Percentiles rank a stretch among this genome's conserved stretches.
Evolutionary conservation across 2,797 vertebrate genomes (phyloP).

Genomic region (Arrhamphus sclerolepis): DNA sequence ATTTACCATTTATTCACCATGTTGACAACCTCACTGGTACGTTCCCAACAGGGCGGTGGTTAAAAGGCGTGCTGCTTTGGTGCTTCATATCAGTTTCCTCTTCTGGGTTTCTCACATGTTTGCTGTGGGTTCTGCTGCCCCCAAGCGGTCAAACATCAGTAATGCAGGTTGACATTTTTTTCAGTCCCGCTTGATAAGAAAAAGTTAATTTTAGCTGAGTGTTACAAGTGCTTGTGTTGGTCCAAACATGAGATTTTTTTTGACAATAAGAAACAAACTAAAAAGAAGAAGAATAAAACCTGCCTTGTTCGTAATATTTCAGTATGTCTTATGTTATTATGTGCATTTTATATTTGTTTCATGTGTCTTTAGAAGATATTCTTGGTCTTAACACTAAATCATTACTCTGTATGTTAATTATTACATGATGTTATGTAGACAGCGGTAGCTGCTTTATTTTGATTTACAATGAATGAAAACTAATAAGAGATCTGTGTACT

Average conservation of each 20-base stretch:
- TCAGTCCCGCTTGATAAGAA: no score
- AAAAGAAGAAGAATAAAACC: not conserved
- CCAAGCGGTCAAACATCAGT: not conserved
- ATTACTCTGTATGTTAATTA: slow-evolving; percentile 6
- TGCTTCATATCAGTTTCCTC: no score
- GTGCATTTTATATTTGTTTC: slow-evolving; percentile 20
- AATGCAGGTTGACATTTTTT: slow-evolving; percentile 5
- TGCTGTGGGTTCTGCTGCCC: not conserved
- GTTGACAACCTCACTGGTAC: no score
- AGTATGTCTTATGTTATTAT: slow-evolving; percentile 29
- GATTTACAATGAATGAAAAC: not conserved
- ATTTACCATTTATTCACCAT: no score
- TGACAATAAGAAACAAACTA: slow-evolving; percentile 31
- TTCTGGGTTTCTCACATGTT: no score
- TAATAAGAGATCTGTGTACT: slow-evolving; percentile 1
- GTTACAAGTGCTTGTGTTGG: not conserved
- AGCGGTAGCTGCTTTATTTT: not conserved
- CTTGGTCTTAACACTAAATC: slow-evolving; percentile 45
- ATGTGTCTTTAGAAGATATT: no score
- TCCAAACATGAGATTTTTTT: slow-evolving; percentile 24
- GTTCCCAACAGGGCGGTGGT: no score
- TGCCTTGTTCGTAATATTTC: not conserved
- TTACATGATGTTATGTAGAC: not conserved
- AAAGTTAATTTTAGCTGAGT: no score
- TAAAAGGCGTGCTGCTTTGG: no score